A percentile compares a stretch with the other conserved stretches of the same genome.
These are phyloP conservation scores for Loris lydekkerianus DNA, from an alignment of 2,797 vertebrate species.

Conservation along the genomic window DNA sequence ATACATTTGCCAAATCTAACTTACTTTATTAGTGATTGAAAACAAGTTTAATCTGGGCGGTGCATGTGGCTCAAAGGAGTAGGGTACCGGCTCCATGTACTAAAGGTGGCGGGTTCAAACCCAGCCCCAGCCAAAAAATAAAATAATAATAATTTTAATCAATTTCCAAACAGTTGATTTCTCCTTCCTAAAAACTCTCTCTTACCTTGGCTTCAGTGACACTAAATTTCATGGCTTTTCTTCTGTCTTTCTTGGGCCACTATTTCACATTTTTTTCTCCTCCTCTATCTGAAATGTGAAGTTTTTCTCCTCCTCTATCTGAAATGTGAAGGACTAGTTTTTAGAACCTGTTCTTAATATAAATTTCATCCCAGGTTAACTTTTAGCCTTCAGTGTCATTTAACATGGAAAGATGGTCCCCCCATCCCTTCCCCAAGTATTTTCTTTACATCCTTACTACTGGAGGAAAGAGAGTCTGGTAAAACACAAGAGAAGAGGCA, in stretches of 20 bases:
- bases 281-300: neutral
- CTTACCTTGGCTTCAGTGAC: neutral
- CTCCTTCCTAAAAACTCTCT: neutral
- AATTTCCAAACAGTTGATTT: neutral
- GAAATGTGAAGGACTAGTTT: neutral
- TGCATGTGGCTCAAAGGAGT: too few relatives aligned
- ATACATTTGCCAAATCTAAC: neutral
- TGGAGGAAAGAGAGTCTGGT: neutral
- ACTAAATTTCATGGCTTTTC: slow-evolving; percentile 6
- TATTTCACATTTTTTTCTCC: neutral
- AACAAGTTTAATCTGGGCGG: too few relatives aligned
- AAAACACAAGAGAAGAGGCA: slow-evolving; percentile 1
- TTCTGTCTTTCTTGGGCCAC: neutral
- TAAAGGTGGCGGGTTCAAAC: too few relatives aligned
- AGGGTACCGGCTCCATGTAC: too few relatives aligned
- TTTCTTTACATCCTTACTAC: neutral
- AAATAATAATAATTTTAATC: too few relatives aligned
- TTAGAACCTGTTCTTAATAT: neutral
- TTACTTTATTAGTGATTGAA: neutral
- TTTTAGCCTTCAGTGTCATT: neutral
- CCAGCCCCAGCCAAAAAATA: too few relatives aligned
- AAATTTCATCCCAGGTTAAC: neutral
- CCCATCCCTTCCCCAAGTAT: neutral
- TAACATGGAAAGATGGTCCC: neutral
- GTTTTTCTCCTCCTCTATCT: neutral